These are phyloP conservation scores for Meles meles DNA, from an alignment of 2,113 vertebrate species.

Conservation along the genomic window DNA sequence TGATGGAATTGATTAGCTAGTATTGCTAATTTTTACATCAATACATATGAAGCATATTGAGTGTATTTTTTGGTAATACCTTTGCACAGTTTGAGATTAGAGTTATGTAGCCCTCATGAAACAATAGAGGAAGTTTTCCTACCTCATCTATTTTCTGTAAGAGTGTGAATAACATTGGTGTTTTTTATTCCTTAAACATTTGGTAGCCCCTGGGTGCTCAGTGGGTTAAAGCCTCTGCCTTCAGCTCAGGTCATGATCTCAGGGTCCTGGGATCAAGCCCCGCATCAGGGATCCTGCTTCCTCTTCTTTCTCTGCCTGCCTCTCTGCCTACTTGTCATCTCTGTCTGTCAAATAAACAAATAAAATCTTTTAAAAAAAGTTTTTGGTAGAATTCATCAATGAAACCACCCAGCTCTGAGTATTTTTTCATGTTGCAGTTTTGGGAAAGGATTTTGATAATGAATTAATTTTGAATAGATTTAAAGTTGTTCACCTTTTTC, in stretches of 20 bases:
- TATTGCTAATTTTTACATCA: neutral
- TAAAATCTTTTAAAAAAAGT: no score
- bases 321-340: no score
- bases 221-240: no score
- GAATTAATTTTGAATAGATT: neutral
- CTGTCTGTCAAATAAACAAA: no score
- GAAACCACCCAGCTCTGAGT: neutral
- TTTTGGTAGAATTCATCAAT: neutral
- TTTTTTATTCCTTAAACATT: neutral
- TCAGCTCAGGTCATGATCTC: no score
- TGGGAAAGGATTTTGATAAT: neutral
- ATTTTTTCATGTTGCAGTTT: neutral
- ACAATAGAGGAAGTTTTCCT: neutral
- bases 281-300: no score
- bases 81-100: neutral
- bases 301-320: no score
- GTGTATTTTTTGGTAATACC: neutral
- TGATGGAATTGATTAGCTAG: neutral
- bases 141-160: neutral
- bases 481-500: neutral
- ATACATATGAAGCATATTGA: neutral
- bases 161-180: neutral
- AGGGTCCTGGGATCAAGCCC: no score
- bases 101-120: neutral
- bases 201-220: neutral